A percentile compares a stretch with the other conserved stretches of the same genome.
Evolutionary conservation across 2,888 invertebrate species (phyloP).

Genomic region (Leucophenga montana): DNA sequence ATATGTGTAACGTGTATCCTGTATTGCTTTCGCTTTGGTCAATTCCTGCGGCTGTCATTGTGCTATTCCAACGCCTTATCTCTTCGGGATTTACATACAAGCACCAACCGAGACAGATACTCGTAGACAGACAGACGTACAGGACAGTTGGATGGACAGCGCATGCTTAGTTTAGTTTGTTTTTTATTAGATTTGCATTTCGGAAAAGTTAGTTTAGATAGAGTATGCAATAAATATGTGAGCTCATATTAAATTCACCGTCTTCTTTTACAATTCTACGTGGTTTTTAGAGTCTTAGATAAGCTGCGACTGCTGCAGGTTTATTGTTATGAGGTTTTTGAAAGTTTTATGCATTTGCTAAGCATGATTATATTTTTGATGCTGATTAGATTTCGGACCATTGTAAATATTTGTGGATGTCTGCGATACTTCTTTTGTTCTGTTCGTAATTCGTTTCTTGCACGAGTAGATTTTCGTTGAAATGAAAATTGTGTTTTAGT

Average conservation of each 20-base stretch:
- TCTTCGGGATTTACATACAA: slow-evolving; percentile 69
- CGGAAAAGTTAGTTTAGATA: slow-evolving; percentile 53
- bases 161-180: neutral
- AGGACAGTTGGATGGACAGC: slow-evolving; percentile 35
- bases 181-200: slow-evolving; percentile 33
- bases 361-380: slow-evolving; percentile 29
- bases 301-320: slow-evolving; percentile 32
- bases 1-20: neutral
- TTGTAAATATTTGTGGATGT: neutral
- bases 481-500: neutral
- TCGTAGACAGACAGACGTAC: slow-evolving; percentile 6
- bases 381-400: slow-evolving; percentile 4
- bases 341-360: slow-evolving; percentile 46
- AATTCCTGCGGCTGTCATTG: slow-evolving; percentile 69
- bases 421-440: neutral
- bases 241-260: slow-evolving; percentile 61
- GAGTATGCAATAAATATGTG: slow-evolving; percentile 61
- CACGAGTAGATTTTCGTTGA: neutral
- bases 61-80: slow-evolving; percentile 70
- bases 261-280: no score
- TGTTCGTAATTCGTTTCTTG: neutral
- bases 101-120: neutral
- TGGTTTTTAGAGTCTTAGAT: slow-evolving; percentile 35
- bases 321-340: slow-evolving; percentile 43
- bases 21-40: slow-evolving; percentile 39